A percentile compares a stretch with the other conserved stretches of the same genome.
These are phyloP conservation scores for Cantharis flavilabris DNA, from an alignment of 2,888 invertebrate species.

Conservation along the genomic window DNA sequence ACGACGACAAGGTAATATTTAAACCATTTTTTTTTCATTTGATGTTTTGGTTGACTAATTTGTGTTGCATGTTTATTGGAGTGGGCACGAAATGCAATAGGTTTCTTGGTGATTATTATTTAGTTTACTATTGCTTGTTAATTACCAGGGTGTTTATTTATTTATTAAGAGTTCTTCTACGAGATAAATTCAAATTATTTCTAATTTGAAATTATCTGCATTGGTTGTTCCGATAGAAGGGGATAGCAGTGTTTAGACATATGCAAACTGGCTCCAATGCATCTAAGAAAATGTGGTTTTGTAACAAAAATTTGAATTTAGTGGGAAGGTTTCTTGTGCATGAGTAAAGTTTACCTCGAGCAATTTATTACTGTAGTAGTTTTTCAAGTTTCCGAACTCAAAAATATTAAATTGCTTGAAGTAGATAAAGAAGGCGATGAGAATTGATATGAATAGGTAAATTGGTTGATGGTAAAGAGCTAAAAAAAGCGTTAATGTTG, in stretches of 20 bases:
- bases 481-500: constrained; percentile 4
- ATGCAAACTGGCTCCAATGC: background rate
- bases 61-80: background rate
- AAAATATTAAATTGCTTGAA: background rate
- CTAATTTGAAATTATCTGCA: background rate
- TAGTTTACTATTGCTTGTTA: background rate
- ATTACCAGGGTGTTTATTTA: background rate
- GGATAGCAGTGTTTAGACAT: background rate
- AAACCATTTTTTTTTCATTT: background rate
- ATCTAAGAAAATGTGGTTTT: background rate
- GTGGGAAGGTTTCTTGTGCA: background rate
- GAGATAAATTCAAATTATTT: background rate
- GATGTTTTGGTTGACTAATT: background rate
- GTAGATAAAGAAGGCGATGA: background rate
- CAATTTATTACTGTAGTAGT: background rate
- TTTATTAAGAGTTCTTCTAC: background rate
- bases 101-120: background rate
- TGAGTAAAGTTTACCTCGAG: background rate
- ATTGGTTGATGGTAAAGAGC: background rate
- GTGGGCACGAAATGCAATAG: background rate
- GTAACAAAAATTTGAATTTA: background rate
- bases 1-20: constrained; percentile 81
- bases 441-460: background rate
- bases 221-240: background rate
- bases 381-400: background rate